A percentile compares a stretch with the other conserved stretches of the same genome.
Evolutionary conservation across 1,140 invertebrate species (phyloP).

Genomic region (Drosophila melanogaster): DNA sequence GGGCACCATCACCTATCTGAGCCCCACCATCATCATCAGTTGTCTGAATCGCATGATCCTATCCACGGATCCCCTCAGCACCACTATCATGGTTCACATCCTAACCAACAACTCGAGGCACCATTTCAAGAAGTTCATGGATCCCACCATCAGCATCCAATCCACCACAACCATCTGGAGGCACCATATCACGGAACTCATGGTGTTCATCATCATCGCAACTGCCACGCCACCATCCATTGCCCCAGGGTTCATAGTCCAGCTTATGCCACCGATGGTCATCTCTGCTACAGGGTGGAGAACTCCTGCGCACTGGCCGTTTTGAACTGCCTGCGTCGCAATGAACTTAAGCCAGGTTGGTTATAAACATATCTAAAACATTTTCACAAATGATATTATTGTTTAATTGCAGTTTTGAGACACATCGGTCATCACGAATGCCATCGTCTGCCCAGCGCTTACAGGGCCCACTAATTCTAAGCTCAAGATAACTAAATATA

Average conservation of each 20-base stretch:
- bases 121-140: neutral
- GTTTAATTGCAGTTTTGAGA: conserved; percentile 18
- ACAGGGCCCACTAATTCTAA: conserved; percentile 7
- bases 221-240: conserved; percentile 45
- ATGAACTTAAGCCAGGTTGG: conserved; percentile 29
- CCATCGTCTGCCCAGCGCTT: conserved; percentile 23
- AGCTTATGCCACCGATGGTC: conserved; percentile 44
- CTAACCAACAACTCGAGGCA: neutral
- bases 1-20: conserved; percentile 26
- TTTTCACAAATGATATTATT: neutral
- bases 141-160: neutral
- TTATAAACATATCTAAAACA: neutral
- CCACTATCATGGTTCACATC: neutral
- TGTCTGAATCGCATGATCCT: conserved; percentile 18
- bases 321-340: conserved; percentile 42
- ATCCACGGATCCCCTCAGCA: conserved; percentile 2
- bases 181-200: conserved; percentile 1
- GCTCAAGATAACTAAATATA: neutral
- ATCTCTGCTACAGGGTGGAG: conserved; percentile 27
- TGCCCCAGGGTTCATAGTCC: conserved; percentile 17
- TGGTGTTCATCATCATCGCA: conserved; percentile 26
- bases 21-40: conserved; percentile 21
- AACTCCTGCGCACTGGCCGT: conserved; percentile 38
- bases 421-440: conserved; percentile 40
- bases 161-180: conserved; percentile 11